phyloP scores from a whole-genome alignment of 2,888 invertebrate genomes.

The Torymus auratus region DNA sequence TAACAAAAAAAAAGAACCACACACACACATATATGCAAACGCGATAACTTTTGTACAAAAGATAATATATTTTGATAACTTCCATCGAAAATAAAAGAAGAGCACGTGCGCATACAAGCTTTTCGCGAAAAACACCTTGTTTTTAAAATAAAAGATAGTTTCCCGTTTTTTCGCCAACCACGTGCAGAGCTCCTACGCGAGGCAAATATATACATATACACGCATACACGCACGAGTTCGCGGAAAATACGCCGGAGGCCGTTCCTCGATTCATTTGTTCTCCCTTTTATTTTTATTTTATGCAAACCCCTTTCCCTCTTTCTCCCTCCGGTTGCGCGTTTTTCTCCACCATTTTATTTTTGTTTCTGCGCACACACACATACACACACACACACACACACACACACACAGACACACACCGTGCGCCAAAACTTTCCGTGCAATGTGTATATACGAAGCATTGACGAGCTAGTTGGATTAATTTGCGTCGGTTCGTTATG shows the following conservation, averaged over 20 bases:
- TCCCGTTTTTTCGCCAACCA: too few relatives aligned
- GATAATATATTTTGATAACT: not conserved
- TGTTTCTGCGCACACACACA: conserved; percentile 1
- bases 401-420: not conserved
- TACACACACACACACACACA: not conserved
- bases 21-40: not conserved
- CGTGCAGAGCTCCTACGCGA: too few relatives aligned
- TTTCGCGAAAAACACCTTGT: too few relatives aligned
- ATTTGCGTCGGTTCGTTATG: conserved; percentile 46
- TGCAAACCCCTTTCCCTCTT: conserved; percentile 30
- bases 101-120: not conserved
- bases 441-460: conserved; percentile 31
- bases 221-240: not conserved
- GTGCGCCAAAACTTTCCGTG: conserved; percentile 41
- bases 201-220: too few relatives aligned
- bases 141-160: too few relatives aligned
- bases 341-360: conserved; percentile 10
- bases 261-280: conserved; percentile 54
- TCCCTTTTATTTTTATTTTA: conserved; percentile 48
- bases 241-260: conserved; percentile 10
- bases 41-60: not conserved
- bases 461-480: conserved; percentile 40
- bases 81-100: not conserved
- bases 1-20: not conserved
- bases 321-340: not conserved